A percentile compares a stretch with the other conserved stretches of the same genome.
phyloP scores from a whole-genome alignment of 2,888 invertebrate genomes.

The Oxytorus armatus region DNA sequence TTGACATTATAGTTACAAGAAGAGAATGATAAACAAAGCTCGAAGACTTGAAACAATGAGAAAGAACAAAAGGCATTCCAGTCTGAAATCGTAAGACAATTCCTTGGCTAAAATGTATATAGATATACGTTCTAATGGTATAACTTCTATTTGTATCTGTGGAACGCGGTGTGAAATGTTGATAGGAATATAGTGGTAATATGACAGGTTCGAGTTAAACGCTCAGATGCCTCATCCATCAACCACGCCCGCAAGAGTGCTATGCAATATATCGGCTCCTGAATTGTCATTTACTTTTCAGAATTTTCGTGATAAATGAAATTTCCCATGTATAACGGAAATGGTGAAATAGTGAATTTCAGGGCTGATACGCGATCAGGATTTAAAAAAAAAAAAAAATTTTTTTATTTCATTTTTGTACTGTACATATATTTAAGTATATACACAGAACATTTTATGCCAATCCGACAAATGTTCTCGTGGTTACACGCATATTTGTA shows the following conservation, averaged over 20 bases:
- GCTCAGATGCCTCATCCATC: constrained; percentile 59
- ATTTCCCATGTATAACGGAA: background rate
- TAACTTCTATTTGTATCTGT: constrained; percentile 23
- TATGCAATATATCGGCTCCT: constrained; percentile 25
- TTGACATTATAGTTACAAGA: constrained; percentile 43
- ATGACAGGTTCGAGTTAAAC: constrained; percentile 46
- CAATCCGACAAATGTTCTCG: no score
- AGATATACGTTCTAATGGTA: constrained; percentile 24
- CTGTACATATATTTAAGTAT: no score
- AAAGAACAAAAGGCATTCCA: constrained; percentile 67
- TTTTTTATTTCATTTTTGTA: no score
- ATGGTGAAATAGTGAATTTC: no score
- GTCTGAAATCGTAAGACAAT: constrained; percentile 64
- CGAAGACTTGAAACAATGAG: constrained; percentile 39
- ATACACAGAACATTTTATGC: no score
- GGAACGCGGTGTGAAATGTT: constrained; percentile 40
- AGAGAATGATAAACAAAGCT: constrained; percentile 16
- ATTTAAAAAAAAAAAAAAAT: no score
- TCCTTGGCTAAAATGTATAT: constrained; percentile 30
- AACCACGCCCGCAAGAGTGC: constrained; percentile 61
- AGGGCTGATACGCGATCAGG: no score
- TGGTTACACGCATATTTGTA: no score
- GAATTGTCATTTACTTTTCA: constrained; percentile 19
- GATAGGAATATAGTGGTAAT: constrained; percentile 60
- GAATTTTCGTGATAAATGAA: constrained; percentile 11